Percentiles rank a stretch among this genome's conserved stretches.
Conservation (phyloP, 2,797 vertebrate species). For the Pseudochromis fuscus region DNA sequence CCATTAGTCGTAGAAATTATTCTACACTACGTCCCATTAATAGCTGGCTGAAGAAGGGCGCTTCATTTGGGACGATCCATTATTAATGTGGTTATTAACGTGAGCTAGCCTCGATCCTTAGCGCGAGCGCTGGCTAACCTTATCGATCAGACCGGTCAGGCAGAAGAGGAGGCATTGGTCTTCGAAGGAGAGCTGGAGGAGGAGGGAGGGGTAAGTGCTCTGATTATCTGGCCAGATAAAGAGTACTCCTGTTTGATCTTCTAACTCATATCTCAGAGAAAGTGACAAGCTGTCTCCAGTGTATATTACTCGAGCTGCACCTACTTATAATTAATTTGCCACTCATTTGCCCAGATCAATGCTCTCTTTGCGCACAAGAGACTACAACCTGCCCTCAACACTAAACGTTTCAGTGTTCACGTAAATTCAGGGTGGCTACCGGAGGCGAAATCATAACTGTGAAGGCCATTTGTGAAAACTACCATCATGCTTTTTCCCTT, state of each 20-base stretch:
- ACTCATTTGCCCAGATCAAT: conserved; percentile 80
- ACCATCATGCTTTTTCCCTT: not conserved
- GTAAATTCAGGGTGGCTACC: conserved; percentile 10
- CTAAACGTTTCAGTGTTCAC: conserved; percentile 26
- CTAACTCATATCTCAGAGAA: conserved; percentile 65
- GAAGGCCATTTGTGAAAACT: conserved; percentile 8
- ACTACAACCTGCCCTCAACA: conserved; percentile 41
- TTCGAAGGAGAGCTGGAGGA: conserved; percentile 51
- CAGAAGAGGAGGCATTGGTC: conserved; percentile 58
- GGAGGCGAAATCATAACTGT: conserved; percentile 12
- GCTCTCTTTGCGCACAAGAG: conserved; percentile 51
- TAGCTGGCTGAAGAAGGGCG: conserved; percentile 54
- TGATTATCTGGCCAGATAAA: conserved; percentile 66
- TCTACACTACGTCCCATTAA: conserved; percentile 69
- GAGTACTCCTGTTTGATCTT: conserved; percentile 66
- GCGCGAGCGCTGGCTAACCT: conserved; percentile 46
- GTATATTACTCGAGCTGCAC: conserved; percentile 62
- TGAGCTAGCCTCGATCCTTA: conserved; percentile 56
- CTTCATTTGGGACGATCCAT: conserved; percentile 74
- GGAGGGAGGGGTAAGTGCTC: conserved; percentile 49
- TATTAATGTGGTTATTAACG: conserved; percentile 80
- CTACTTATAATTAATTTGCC: conserved; percentile 80
- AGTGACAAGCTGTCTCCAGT: conserved; percentile 73
- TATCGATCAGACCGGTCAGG: conserved; percentile 74
- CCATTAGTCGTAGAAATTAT: conserved; percentile 65